phyloP scores from a whole-genome alignment of 2,113 vertebrate species.

The Trichechus manatus region DNA sequence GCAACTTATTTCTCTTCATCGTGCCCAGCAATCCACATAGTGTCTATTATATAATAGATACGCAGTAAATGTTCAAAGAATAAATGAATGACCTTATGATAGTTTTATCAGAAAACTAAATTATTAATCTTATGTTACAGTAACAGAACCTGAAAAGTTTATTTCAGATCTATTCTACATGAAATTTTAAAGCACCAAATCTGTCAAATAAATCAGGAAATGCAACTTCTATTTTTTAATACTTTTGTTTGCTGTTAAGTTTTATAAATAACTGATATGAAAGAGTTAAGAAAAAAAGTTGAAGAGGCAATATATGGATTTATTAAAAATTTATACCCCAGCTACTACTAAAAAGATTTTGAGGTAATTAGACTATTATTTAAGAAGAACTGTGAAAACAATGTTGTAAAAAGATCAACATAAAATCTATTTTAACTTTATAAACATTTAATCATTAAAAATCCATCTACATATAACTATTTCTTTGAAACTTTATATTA shows the following conservation, averaged over 20 bases:
- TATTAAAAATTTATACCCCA: not conserved
- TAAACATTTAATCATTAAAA: constrained; percentile 15
- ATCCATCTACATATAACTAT: not conserved
- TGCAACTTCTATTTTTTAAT: not conserved
- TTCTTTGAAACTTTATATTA: not conserved
- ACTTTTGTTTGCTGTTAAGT: not conserved
- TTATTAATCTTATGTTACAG: not conserved
- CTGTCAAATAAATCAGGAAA: constrained; percentile 17
- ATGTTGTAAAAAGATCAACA: constrained; percentile 20
- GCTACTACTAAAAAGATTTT: not conserved
- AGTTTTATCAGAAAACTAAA: not conserved
- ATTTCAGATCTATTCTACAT: not conserved
- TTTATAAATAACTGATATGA: constrained; percentile 42
- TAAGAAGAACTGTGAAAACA: not conserved
- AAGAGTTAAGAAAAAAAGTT: not conserved
- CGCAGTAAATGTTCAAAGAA: not conserved
- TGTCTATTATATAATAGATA: not conserved
- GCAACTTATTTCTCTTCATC: not conserved
- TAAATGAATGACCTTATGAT: not conserved
- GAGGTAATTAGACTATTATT: not conserved
- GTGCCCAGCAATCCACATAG: not conserved
- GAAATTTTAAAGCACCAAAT: constrained; percentile 41
- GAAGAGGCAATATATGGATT: not conserved
- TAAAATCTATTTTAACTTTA: constrained; percentile 45
- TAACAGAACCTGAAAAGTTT: constrained; percentile 21